phyloP scores from a whole-genome alignment of 2,888 invertebrate species.

The Eupeodes luniger region DNA sequence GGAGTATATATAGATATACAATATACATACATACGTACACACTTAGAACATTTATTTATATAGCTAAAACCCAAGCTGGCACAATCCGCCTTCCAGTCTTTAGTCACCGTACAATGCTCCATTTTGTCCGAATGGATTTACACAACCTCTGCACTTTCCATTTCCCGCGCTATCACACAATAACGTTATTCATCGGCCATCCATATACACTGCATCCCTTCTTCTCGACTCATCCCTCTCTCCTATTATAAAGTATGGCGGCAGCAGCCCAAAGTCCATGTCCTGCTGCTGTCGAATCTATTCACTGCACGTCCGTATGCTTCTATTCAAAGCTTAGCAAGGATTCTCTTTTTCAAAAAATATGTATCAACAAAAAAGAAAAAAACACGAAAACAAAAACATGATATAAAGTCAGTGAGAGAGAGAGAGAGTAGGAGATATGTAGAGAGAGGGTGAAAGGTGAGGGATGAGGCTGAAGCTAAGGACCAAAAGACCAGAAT shows the following conservation, averaged over 20 bases:
- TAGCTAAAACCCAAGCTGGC: constrained; percentile 6
- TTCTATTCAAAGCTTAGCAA: constrained; percentile 52
- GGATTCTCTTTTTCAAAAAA: constrained; percentile 29
- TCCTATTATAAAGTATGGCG: not conserved
- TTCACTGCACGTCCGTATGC: constrained; percentile 70
- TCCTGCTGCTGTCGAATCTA: constrained; percentile 47
- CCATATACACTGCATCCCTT: no score
- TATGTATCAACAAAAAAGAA: constrained; percentile 12
- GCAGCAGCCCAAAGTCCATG: constrained; percentile 5
- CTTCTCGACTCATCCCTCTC: not conserved
- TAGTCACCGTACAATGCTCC: constrained; percentile 62
- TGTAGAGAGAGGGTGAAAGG: not conserved
- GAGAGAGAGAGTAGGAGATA: not conserved
- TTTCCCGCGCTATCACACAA: constrained; percentile 55
- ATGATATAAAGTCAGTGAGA: constrained; percentile 25
- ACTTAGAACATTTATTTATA: not conserved
- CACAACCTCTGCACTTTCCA: constrained; percentile 71
- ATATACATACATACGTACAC: no score
- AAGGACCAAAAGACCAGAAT: constrained; percentile 16
- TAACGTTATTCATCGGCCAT: constrained; percentile 59
- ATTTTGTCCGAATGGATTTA: constrained; percentile 72
- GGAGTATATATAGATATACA: not conserved
- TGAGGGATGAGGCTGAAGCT: not conserved
- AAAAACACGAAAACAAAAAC: constrained; percentile 28
- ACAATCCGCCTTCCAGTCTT: constrained; percentile 29